Evolutionary conservation across 2,888 invertebrate species (phyloP).

Genomic region (Omphaloscelis lunosa): DNA sequence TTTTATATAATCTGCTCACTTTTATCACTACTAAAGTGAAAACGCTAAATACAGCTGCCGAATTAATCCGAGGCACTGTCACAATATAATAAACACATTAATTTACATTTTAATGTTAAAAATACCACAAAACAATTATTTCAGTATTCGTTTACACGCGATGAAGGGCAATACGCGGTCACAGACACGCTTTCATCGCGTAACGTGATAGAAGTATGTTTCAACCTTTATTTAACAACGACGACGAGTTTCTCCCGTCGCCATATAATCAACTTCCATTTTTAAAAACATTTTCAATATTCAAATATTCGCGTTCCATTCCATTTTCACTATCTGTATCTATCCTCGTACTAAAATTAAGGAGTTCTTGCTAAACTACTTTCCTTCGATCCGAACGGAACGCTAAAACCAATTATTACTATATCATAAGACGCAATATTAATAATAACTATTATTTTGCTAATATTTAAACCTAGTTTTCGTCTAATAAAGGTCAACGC

Average conservation of each 20-base stretch:
- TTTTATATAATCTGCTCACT: neutral
- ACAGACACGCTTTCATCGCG: slow-evolving; percentile 37
- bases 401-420: slow-evolving; percentile 53
- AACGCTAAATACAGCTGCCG: slow-evolving; percentile 45
- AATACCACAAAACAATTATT: slow-evolving; percentile 35
- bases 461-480: slow-evolving; percentile 62
- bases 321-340: slow-evolving; percentile 18
- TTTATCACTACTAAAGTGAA: slow-evolving; percentile 4
- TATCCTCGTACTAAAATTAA: slow-evolving; percentile 18
- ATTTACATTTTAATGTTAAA: slow-evolving; percentile 23
- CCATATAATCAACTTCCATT: slow-evolving; percentile 44
- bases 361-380: slow-evolving; percentile 45
- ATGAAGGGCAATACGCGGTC: slow-evolving; percentile 32
- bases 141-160: slow-evolving; percentile 8
- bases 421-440: slow-evolving; percentile 65
- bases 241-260: slow-evolving; percentile 18
- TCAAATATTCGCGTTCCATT: slow-evolving; percentile 42
- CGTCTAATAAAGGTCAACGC: slow-evolving; percentile 72
- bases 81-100: slow-evolving; percentile 34
- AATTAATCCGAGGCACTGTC: slow-evolving; percentile 29
- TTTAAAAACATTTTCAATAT: slow-evolving; percentile 45
- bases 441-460: slow-evolving; percentile 59
- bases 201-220: slow-evolving; percentile 13
- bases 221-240: slow-evolving; percentile 39
- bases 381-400: slow-evolving; percentile 43